Evolutionary conservation across 1,140 invertebrate species (phyloP).

Genomic region (Trachelipus rathkii): DNA sequence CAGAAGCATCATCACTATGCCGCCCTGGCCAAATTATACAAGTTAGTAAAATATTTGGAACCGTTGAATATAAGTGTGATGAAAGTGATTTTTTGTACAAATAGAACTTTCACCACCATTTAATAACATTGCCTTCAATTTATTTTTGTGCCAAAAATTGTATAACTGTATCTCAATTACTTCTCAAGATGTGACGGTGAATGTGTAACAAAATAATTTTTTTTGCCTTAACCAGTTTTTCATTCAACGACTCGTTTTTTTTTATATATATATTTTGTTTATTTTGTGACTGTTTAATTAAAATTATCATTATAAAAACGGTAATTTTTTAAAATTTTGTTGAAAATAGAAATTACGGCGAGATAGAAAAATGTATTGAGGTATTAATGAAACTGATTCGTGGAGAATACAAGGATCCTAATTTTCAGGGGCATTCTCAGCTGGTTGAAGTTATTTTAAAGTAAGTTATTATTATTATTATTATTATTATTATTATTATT

Average conservation of each 20-base stretch:
- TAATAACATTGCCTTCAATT: neutral
- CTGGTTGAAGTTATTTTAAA: slow-evolving; percentile 52
- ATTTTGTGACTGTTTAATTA: too few species aligned
- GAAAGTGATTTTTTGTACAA: neutral
- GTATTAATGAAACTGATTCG: slow-evolving; percentile 52
- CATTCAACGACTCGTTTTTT: too few species aligned
- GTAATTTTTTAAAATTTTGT: neutral
- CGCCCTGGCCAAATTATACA: slow-evolving; percentile 51
- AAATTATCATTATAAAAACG: too few species aligned
- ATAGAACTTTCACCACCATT: too few species aligned
- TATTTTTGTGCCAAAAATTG: neutral
- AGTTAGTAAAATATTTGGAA: slow-evolving; percentile 44
- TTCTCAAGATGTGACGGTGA: neutral
- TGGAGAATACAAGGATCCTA: slow-evolving; percentile 50
- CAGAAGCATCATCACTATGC: slow-evolving; percentile 50
- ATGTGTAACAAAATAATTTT: neutral
- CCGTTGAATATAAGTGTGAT: neutral
- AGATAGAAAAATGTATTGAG: slow-evolving; percentile 51
- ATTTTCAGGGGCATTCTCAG: slow-evolving; percentile 51
- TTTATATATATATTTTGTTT: neutral
- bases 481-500: too few species aligned
- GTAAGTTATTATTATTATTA: slow-evolving; percentile 46
- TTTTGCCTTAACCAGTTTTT: neutral
- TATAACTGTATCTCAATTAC: neutral
- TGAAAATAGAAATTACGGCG: slow-evolving; percentile 38